phyloP scores from a whole-genome alignment of 2,113 vertebrate genomes.

The Rattus rattus region DNA sequence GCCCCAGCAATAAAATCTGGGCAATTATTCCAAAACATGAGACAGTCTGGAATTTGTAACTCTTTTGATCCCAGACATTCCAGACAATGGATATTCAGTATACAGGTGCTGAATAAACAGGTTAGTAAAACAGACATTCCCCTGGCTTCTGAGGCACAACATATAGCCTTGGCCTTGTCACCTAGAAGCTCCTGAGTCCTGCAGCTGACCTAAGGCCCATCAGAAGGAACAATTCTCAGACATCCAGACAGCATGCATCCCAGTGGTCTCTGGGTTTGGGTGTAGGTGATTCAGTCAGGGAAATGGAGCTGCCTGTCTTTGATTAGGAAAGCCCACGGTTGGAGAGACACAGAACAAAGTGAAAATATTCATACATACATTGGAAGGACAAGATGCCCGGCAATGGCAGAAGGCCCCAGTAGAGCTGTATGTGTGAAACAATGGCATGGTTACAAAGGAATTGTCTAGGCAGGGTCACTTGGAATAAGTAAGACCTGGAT shows the following conservation, averaged over 20 bases:
- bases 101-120: neutral
- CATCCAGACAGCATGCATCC: neutral
- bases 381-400: neutral
- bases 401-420: neutral
- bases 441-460: neutral
- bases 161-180: neutral
- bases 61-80: neutral
- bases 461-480: neutral
- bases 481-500: neutral
- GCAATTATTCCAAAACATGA: neutral
- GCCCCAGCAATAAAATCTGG: neutral
- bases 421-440: neutral
- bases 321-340: neutral
- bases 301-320: neutral
- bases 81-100: neutral
- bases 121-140: neutral
- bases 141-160: neutral
- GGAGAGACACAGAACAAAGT: neutral
- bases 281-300: accelerated
- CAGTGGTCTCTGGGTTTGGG: neutral
- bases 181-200: neutral
- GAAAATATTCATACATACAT: neutral
- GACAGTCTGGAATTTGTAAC: neutral
- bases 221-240: neutral
- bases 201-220: neutral